Conservation (phyloP, 2,113 vertebrate genomes). For the Cebidichthys violaceus region DNA sequence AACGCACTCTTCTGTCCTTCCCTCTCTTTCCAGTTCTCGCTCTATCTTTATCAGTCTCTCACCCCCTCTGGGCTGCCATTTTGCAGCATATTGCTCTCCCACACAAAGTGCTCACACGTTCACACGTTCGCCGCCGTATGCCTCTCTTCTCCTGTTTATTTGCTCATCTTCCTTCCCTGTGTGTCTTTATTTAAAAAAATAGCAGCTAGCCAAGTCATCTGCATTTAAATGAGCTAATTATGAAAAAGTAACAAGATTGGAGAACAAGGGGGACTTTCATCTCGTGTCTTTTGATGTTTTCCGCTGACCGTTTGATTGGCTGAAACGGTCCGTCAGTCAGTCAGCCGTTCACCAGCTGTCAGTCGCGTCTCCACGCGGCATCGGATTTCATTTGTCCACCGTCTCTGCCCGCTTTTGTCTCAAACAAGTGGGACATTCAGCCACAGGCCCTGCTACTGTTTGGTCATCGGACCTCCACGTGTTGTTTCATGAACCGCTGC, state of each 20-base stretch:
- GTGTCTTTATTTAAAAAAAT: slow-evolving; percentile 38
- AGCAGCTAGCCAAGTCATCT: slow-evolving; percentile 18
- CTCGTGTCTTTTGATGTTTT: slow-evolving; percentile 33
- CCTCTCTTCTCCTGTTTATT: slow-evolving; percentile 27
- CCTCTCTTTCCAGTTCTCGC: slow-evolving; percentile 44
- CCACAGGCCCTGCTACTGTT: background rate
- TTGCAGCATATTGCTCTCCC: slow-evolving; percentile 69
- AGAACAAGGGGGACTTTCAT: background rate
- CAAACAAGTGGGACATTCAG: slow-evolving; percentile 4
- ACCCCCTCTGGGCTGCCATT: slow-evolving; percentile 68
- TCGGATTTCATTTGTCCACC: slow-evolving; percentile 19
- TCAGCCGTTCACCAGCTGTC: slow-evolving; percentile 9
- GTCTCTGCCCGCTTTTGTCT: slow-evolving; percentile 18
- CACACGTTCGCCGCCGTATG: slow-evolving; percentile 47
- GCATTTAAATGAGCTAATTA: slow-evolving; percentile 39
- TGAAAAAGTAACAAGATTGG: background rate
- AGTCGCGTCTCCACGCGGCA: slow-evolving; percentile 14
- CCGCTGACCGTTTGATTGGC: slow-evolving; percentile 25
- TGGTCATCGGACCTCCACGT: background rate
- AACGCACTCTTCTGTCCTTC: slow-evolving; percentile 15
- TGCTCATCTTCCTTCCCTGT: slow-evolving; percentile 7
- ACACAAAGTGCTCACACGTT: slow-evolving; percentile 58
- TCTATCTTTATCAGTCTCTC: slow-evolving; percentile 62
- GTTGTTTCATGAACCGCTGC: background rate
- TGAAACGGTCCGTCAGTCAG: slow-evolving; percentile 26